Conservation (phyloP, 64 coral and sea anemone genomes). For the Exaiptasia diaphana region DNA sequence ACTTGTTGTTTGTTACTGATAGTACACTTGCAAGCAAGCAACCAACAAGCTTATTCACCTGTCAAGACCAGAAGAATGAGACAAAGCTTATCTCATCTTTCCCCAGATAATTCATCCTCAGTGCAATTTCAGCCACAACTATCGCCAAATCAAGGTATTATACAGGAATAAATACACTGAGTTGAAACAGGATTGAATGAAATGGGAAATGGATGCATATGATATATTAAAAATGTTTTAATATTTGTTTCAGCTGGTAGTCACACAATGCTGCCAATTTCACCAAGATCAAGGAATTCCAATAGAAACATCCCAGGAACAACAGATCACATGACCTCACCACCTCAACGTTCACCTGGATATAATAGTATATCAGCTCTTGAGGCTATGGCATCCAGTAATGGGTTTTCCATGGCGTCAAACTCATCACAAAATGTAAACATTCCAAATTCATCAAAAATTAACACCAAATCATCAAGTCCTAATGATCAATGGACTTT, state of each 20-base stretch:
- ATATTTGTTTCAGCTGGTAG: slow-evolving; percentile 12
- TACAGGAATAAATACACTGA: too few relatives aligned
- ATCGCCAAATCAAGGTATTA: background rate
- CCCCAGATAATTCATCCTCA: background rate
- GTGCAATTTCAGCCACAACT: too few relatives aligned
- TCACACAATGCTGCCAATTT: background rate
- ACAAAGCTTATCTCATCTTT: slow-evolving; percentile 40
- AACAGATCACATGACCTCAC: background rate
- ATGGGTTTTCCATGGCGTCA: slow-evolving; percentile 40
- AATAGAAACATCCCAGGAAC: background rate
- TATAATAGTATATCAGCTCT: slow-evolving; percentile 49
- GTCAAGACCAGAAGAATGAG: slow-evolving; percentile 73
- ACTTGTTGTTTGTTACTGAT: too few relatives aligned
- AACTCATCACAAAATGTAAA: background rate
- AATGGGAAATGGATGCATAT: too few relatives aligned
- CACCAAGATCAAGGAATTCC: slow-evolving; percentile 30
- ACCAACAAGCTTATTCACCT: slow-evolving; percentile 57
- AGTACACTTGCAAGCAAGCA: too few relatives aligned
- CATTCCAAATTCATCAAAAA: background rate
- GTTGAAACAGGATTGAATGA: too few relatives aligned
- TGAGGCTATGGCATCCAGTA: slow-evolving; percentile 58
- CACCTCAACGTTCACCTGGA: background rate
- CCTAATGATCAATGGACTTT: background rate
- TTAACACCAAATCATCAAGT: background rate
- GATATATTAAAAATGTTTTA: too few relatives aligned